phyloP scores from a whole-genome alignment of 2,113 vertebrate genomes.

The Cephalopholis sonnerati region DNA sequence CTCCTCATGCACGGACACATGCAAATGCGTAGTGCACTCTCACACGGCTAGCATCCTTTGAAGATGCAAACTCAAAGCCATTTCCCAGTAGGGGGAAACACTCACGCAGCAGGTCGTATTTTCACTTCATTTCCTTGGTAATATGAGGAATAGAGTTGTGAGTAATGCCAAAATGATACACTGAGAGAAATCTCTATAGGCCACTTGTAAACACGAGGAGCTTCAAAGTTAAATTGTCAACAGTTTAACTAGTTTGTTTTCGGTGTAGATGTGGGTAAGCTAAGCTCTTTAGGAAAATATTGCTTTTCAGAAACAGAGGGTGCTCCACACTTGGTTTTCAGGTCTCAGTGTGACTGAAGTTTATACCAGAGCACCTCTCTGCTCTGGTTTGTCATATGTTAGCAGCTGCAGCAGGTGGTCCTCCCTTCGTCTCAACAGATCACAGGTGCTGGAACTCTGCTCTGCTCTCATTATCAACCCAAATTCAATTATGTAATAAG shows the following conservation, averaged over 20 bases:
- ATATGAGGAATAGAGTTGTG: not conserved
- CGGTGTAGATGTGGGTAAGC: not conserved
- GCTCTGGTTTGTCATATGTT: constrained; percentile 53
- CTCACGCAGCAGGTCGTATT: not conserved
- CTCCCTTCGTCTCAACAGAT: constrained; percentile 48
- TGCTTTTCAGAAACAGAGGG: not conserved
- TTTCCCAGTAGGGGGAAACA: constrained; percentile 8
- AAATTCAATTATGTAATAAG: constrained; percentile 80
- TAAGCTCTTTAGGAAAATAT: not conserved
- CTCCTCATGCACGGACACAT: constrained; percentile 5
- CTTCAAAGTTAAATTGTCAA: constrained; percentile 12
- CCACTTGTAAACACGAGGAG: not conserved
- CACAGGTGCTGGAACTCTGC: constrained; percentile 67
- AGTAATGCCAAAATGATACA: not conserved
- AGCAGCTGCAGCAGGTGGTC: constrained; percentile 55
- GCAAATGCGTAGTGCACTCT: not conserved
- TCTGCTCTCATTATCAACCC: constrained; percentile 73
- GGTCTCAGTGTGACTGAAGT: constrained; percentile 2
- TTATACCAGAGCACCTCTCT: constrained; percentile 26
- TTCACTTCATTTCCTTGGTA: constrained; percentile 3
- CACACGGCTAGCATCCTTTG: constrained; percentile 4
- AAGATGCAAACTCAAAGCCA: constrained; percentile 7
- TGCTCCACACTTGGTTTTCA: not conserved
- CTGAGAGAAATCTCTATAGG: not conserved
- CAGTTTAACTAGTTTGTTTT: constrained; percentile 8